phyloP scores from a whole-genome alignment of 2,888 invertebrate genomes.

The Aelia acuminata region DNA sequence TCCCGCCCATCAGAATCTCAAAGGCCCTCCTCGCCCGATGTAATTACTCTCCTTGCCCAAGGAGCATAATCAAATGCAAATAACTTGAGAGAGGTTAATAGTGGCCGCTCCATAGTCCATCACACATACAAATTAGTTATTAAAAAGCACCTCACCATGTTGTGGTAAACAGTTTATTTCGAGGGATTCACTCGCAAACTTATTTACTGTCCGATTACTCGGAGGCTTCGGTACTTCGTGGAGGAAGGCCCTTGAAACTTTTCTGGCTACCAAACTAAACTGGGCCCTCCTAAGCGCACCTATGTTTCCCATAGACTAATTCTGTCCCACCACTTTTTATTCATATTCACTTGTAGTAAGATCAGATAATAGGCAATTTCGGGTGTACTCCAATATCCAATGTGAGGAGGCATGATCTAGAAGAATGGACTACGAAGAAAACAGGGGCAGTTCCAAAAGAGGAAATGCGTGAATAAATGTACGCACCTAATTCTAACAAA shows the following conservation, averaged over 20 bases:
- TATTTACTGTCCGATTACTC: neutral
- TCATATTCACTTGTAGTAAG: no score
- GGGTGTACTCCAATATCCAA: no score
- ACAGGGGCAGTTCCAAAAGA: no score
- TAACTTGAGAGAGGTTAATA: neutral
- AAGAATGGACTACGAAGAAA: no score
- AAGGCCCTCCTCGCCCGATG: neutral
- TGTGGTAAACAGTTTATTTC: neutral
- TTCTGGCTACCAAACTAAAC: neutral
- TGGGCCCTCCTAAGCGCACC: no score
- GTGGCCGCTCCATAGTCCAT: neutral
- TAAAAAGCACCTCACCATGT: neutral
- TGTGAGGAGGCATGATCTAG: no score
- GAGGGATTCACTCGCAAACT: neutral
- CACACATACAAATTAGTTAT: slow-evolving; percentile 30
- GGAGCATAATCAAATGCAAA: slow-evolving; percentile 38
- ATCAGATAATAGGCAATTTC: no score
- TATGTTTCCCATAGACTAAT: no score
- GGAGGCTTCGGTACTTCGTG: neutral
- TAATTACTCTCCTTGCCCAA: neutral
- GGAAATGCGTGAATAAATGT: no score
- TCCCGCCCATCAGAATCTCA: slow-evolving; percentile 3
- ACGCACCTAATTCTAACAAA: no score
- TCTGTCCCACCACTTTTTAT: no score
- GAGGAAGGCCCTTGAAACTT: no score